These are phyloP conservation scores for Ciconia stormi DNA, from an alignment of 2,113 vertebrate species.

Conservation along the genomic window DNA sequence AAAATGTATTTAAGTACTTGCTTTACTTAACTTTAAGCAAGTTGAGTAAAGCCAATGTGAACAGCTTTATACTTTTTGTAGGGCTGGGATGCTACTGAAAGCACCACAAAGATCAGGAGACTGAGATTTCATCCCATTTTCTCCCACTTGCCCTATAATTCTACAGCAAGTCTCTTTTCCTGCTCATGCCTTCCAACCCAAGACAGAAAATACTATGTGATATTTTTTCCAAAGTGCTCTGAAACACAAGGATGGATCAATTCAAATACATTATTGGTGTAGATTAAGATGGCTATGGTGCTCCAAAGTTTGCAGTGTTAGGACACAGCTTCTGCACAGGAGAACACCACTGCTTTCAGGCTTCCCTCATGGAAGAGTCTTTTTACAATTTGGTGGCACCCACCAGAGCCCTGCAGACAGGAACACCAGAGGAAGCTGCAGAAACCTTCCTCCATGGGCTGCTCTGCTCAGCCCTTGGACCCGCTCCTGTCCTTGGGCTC, in stretches of 20 bases:
- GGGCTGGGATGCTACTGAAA: background rate
- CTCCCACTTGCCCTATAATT: background rate
- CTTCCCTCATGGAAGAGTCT: background rate
- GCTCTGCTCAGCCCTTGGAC: background rate
- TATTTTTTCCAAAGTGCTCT: background rate
- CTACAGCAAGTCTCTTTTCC: background rate
- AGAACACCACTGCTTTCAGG: background rate
- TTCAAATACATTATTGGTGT: fast-evolving
- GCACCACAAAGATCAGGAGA: background rate
- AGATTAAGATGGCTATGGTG: background rate
- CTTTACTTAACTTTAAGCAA: background rate
- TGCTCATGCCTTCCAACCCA: fast-evolving
- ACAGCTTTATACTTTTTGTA: background rate
- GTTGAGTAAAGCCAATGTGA: background rate
- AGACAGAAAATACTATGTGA: background rate
- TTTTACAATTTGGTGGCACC: background rate
- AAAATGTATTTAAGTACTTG: background rate
- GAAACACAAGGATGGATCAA: background rate
- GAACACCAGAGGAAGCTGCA: background rate
- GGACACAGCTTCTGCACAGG: background rate
- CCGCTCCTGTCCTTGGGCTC: background rate
- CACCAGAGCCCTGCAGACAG: background rate
- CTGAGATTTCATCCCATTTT: background rate
- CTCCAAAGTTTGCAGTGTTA: background rate
- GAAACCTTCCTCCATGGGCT: background rate